Base-by-base conservation (phyloP, 2,888 invertebrate species). In the Pocota personata region DNA sequence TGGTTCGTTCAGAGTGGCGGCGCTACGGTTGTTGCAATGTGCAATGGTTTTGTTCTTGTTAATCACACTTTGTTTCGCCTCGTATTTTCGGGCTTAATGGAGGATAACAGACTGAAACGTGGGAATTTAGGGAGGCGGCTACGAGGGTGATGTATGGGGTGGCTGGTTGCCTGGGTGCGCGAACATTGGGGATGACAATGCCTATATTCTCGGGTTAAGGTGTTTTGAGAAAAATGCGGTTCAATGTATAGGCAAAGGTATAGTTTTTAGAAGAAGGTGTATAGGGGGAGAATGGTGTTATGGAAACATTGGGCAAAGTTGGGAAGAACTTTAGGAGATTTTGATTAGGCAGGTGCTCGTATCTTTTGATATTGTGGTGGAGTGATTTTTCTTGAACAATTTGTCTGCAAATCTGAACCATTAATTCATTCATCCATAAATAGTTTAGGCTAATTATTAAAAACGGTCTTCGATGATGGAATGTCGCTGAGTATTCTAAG, bases 41-140 rank as follows among this genome's bases (percentile, higher is more conserved):
- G 48, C 79, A 69, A 82, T 71, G 77, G 80, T 83, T 79, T 80
- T 75, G 80, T 75, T 84, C 80, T 69, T 80, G 64, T 80, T 84
- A 84, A 84, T 84, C 84, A 75, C 80, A 80, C 75, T 80, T 75
- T 84, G 79, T 57, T 84, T 75, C 58, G 75, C 67, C 58, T 80
- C 50, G 64, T 16, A 71, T 64, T 76, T 82, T 62, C 60, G 79
- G 69, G 62, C 75, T 80, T 69, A 80, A 80, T 84, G 64, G 84
- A 57, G 80, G 69, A 84, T 75, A 75, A 71, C 80, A 80, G 84
- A 80, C 75, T 80, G 66, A 57, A 84, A 71, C 69, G 80, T 80
- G 75, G 80, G 69, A 84, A 69, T 80, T 64, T 57, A 50, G 64
- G 57, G 37, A 50, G 55, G 32, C 48, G 30, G 48, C 12, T 14